Evolutionary conservation across 1,140 invertebrate genomes (phyloP).

Genomic region (Brachionus koreanus): DNA sequence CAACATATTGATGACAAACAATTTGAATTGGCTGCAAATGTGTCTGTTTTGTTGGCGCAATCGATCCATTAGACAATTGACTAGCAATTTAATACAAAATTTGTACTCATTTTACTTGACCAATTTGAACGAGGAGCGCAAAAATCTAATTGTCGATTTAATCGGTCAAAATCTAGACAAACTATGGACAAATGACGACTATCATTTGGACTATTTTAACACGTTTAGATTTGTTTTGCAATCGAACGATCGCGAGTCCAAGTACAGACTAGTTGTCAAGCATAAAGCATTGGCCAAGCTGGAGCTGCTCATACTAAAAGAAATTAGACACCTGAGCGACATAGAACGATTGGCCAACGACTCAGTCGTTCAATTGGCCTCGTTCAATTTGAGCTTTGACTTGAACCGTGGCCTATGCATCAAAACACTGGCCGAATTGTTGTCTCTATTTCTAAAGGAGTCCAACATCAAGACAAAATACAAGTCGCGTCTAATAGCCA

Average conservation of each 20-base stretch:
- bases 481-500: conserved; percentile 79
- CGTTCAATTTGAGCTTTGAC: neutral
- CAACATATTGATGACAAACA: neutral
- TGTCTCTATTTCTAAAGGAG: conserved; percentile 69
- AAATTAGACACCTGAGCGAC: conserved; percentile 78
- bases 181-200: neutral
- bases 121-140: neutral
- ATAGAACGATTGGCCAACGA: conserved; percentile 66
- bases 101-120: neutral
- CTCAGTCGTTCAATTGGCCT: neutral
- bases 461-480: conserved; percentile 76
- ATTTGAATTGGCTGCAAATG: neutral
- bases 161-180: conserved; percentile 59
- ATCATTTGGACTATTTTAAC: neutral
- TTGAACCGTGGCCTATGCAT: conserved; percentile 68
- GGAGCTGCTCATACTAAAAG: conserved; percentile 76
- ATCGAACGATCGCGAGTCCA: conserved; percentile 53
- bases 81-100: neutral
- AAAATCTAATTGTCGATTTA: conserved; percentile 72
- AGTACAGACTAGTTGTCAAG: conserved; percentile 73
- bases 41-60: conserved; percentile 12
- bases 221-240: neutral
- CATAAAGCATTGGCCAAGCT: conserved; percentile 74
- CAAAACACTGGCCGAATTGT: conserved; percentile 77
- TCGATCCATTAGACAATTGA: neutral